Evolutionary conservation across 2,797 vertebrate species (phyloP).

Genomic region (Monodelphis domestica): DNA sequence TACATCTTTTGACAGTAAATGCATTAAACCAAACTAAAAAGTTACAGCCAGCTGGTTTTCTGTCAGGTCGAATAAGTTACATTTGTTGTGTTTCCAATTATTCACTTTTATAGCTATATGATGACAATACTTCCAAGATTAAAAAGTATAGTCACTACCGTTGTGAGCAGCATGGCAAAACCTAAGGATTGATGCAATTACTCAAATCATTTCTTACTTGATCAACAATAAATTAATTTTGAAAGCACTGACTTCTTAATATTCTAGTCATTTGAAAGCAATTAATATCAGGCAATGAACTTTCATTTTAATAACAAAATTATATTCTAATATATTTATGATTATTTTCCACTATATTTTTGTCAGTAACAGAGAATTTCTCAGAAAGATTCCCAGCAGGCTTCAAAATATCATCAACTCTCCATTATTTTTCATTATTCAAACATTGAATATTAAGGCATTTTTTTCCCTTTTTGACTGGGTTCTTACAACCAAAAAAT

Average conservation of each 20-base stretch:
- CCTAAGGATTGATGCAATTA: not conserved
- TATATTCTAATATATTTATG: not conserved
- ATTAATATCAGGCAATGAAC: not conserved
- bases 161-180: not conserved
- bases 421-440: not conserved
- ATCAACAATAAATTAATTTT: slow-evolving; percentile 4
- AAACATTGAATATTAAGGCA: not conserved
- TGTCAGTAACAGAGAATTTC: not conserved
- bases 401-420: not conserved
- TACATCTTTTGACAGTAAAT: slow-evolving; percentile 43
- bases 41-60: slow-evolving; percentile 49
- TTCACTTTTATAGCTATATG: slow-evolving; percentile 39
- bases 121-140: not conserved
- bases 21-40: slow-evolving; percentile 40
- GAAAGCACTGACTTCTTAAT: slow-evolving; percentile 6
- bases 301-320: slow-evolving; percentile 14
- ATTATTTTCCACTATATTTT: slow-evolving; percentile 2
- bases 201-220: slow-evolving; percentile 15
- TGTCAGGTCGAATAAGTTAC: slow-evolving; percentile 38
- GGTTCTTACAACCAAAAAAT: not conserved
- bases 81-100: slow-evolving; percentile 27
- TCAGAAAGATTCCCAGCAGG: not conserved
- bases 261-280: slow-evolving; percentile 14
- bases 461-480: slow-evolving; percentile 7
- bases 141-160: slow-evolving; percentile 13